Conservation (phyloP, 2,113 vertebrate species). For the Python bivittatus region DNA sequence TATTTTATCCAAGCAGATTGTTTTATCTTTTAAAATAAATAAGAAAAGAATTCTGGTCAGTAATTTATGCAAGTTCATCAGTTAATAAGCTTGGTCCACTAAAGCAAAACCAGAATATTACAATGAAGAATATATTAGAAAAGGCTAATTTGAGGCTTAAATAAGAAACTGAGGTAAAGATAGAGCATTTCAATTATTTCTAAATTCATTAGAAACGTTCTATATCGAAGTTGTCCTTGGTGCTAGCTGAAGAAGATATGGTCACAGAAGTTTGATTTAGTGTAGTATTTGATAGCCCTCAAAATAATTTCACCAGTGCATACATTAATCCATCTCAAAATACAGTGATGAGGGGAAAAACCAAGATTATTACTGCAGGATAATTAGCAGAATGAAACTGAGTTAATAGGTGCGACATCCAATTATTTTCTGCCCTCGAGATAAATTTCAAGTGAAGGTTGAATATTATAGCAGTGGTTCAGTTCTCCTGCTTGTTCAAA, state of each 20-base stretch:
- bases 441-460: constrained; percentile 72
- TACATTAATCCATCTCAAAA: constrained; percentile 73
- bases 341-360: constrained; percentile 59
- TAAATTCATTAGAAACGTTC: not conserved
- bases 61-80: not conserved
- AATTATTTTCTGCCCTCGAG: constrained; percentile 82
- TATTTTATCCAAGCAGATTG: not conserved
- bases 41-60: not conserved
- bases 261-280: constrained; percentile 49
- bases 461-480: constrained; percentile 60
- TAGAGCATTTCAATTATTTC: not conserved
- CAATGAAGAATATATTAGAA: not conserved
- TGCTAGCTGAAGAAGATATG: constrained; percentile 22
- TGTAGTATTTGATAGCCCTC: constrained; percentile 64
- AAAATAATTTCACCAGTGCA: constrained; percentile 70
- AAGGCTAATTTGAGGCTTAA: not conserved
- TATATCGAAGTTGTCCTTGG: constrained; percentile 31
- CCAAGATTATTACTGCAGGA: constrained; percentile 64
- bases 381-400: constrained; percentile 81
- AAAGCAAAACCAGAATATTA: not conserved
- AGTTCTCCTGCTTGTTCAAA: constrained; percentile 59
- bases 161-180: constrained; percentile 11
- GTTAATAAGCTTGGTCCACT: not conserved
- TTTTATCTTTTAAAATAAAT: not conserved
- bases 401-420: constrained; percentile 80